phyloP scores from a whole-genome alignment of 2,113 vertebrate genomes.

The Urocynchramus pylzowi region DNA sequence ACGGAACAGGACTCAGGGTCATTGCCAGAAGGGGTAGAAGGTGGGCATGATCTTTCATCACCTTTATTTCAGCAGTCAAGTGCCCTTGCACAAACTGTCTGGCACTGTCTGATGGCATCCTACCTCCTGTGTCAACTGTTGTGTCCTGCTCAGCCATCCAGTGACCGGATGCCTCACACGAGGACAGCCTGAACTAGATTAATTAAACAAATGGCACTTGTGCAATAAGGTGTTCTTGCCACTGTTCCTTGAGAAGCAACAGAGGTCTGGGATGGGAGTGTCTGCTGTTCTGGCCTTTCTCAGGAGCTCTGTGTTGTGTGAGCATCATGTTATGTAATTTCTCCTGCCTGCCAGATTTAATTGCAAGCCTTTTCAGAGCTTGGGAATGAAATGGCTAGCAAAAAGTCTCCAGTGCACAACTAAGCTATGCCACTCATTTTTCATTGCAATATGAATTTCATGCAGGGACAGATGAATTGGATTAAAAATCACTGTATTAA shows the following conservation, averaged over 20 bases:
- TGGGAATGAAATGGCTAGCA: neutral
- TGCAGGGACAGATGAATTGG: neutral
- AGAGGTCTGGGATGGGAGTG: neutral
- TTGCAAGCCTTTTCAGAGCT: neutral
- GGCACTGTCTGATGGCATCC: neutral
- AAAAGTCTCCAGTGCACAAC: neutral
- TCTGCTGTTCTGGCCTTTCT: neutral
- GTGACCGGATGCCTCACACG: accelerated
- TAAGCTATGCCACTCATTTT: neutral
- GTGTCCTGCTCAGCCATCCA: neutral
- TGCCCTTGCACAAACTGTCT: neutral
- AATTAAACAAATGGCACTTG: neutral
- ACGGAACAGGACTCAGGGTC: neutral
- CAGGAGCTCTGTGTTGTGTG: neutral
- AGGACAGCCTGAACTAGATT: neutral
- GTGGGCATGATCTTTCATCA: neutral
- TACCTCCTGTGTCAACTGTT: neutral
- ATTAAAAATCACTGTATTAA: neutral
- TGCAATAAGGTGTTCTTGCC: accelerated
- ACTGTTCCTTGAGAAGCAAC: neutral
- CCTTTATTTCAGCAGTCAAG: neutral
- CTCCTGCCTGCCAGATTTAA: neutral
- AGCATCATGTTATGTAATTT: neutral
- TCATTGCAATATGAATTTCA: neutral
- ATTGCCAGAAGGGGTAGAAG: neutral